Evolutionary conservation across 2,888 invertebrate genomes (phyloP).

Genomic region (Lepidochitona cinerea): DNA sequence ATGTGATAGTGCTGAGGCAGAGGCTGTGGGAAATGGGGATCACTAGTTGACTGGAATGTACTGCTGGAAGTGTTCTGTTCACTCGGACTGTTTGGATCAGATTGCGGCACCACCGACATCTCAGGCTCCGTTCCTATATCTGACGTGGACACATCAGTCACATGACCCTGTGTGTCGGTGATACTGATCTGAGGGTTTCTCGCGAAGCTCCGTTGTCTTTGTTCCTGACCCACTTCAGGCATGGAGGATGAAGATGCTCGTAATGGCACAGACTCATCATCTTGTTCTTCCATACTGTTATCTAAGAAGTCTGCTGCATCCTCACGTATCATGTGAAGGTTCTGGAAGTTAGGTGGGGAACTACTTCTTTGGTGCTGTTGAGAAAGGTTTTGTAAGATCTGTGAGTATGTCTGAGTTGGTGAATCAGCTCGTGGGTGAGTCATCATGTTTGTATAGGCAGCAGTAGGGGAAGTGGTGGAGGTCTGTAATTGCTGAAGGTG

Average conservation of each 20-base stretch:
- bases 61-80: background rate
- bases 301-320: slow-evolving; percentile 52
- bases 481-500: slow-evolving; percentile 63
- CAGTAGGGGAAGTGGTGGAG: slow-evolving; percentile 23
- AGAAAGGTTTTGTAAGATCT: slow-evolving; percentile 38
- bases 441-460: slow-evolving; percentile 17
- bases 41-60: background rate
- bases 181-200: slow-evolving; percentile 88
- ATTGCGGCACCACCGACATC: background rate
- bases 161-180: slow-evolving; percentile 87
- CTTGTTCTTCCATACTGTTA: slow-evolving; percentile 10
- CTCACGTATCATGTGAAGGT: slow-evolving; percentile 70
- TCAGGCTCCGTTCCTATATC: background rate
- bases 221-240: background rate
- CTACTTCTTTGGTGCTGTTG: slow-evolving; percentile 56
- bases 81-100: background rate
- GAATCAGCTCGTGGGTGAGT: slow-evolving; percentile 43
- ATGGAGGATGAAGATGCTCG: background rate
- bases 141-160: slow-evolving; percentile 53
- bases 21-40: background rate
- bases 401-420: slow-evolving; percentile 44
- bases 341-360: slow-evolving; percentile 66
- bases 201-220: slow-evolving; percentile 37
- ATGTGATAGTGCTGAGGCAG: background rate
- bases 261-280: slow-evolving; percentile 30